Conservation (phyloP, 2,113 vertebrate species). For the Amazona guildingii region DNA sequence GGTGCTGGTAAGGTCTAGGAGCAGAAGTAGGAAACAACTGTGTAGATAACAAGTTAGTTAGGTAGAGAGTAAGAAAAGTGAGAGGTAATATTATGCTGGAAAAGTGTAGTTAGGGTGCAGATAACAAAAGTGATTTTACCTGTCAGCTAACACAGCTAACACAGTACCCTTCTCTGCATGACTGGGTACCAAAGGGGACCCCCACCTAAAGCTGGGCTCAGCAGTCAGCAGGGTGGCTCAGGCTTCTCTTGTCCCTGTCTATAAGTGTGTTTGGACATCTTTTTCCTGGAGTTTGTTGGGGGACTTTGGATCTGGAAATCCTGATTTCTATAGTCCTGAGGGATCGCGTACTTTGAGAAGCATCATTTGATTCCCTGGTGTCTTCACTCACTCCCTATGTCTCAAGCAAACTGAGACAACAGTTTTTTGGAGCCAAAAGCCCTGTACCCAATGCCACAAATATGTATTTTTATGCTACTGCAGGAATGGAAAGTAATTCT, state of each 20-base stretch:
- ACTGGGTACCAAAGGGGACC: background rate
- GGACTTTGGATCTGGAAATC: background rate
- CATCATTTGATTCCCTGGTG: background rate
- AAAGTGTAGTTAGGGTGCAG: background rate
- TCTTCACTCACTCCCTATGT: background rate
- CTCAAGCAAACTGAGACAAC: background rate
- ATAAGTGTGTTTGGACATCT: background rate
- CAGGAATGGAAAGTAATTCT: background rate
- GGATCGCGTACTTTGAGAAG: background rate
- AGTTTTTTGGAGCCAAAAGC: background rate
- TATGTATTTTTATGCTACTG: background rate
- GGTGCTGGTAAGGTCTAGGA: background rate
- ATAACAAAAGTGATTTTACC: background rate
- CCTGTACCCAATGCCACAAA: background rate
- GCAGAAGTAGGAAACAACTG: background rate
- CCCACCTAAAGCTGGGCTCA: background rate
- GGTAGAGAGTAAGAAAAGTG: background rate
- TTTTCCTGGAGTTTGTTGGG: background rate
- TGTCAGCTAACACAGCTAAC: background rate
- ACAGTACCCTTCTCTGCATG: background rate
- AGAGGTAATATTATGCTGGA: background rate
- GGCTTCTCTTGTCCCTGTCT: background rate
- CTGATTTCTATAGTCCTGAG: background rate
- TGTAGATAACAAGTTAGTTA: background rate
- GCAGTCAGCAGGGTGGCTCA: background rate